Conservation (phyloP, 2,888 invertebrate genomes). For the Acleris laterana region DNA sequence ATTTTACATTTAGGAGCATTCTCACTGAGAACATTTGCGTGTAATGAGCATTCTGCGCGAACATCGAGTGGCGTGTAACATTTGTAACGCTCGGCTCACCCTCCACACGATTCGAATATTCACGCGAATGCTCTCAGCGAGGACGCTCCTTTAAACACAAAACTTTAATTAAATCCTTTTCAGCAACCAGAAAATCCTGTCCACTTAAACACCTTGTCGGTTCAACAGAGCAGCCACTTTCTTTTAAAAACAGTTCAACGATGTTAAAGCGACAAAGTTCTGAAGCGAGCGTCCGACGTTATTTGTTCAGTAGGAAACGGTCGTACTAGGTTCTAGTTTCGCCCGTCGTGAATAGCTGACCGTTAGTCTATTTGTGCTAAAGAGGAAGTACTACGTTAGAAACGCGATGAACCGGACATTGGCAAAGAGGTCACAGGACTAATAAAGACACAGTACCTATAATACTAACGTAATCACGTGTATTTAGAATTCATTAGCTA, state of each 20-base stretch:
- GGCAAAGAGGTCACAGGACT: conserved; percentile 10
- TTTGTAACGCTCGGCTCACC: too few relatives aligned
- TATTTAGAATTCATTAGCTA: too few relatives aligned
- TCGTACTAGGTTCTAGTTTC: neutral
- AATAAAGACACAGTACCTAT: conserved; percentile 6
- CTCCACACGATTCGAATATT: too few relatives aligned
- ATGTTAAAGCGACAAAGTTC: conserved; percentile 6
- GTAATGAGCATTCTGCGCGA: too few relatives aligned
- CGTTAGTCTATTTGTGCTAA: conserved; percentile 19
- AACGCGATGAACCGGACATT: conserved; percentile 30
- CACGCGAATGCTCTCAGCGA: too few relatives aligned
- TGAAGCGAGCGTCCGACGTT: neutral
- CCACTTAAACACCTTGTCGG: conserved; percentile 4
- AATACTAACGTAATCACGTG: neutral
- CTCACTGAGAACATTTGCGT: too few relatives aligned
- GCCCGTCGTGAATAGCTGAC: neutral
- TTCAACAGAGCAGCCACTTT: conserved; percentile 5
- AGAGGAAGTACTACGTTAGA: conserved; percentile 16
- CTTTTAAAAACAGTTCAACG: conserved; percentile 1
- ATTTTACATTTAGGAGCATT: conserved; percentile 5
- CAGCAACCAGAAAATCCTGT: neutral
- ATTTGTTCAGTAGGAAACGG: too few relatives aligned
- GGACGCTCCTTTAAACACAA: too few relatives aligned
- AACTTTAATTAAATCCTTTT: conserved; percentile 2
- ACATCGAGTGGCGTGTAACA: too few relatives aligned